Percentiles rank a stretch among this genome's conserved stretches.
These are phyloP conservation scores for Periophthalmus modestus DNA, from an alignment of 2,113 vertebrate species.

Conservation along the genomic window DNA sequence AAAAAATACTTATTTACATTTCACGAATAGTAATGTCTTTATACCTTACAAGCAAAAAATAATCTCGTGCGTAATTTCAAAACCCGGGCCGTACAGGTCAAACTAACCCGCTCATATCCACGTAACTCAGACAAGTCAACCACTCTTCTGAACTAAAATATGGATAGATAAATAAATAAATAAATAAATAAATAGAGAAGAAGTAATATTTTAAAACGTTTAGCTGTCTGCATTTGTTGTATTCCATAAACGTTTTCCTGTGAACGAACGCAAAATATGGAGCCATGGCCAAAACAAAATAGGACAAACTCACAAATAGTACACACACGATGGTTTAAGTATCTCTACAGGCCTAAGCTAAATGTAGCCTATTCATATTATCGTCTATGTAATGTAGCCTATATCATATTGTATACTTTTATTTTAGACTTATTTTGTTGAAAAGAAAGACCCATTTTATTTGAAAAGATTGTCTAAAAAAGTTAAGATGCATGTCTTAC, in stretches of 20 bases:
- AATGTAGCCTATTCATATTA: too few relatives aligned
- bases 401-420: too few relatives aligned
- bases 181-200: too few relatives aligned
- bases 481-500: slow-evolving; percentile 33
- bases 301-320: neutral
- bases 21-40: too few relatives aligned
- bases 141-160: neutral
- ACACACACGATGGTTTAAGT: neutral
- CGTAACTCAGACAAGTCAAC: neutral
- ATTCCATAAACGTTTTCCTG: too few relatives aligned
- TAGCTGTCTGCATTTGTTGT: too few relatives aligned
- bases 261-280: neutral
- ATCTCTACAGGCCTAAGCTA: too few relatives aligned
- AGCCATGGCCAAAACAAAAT: neutral
- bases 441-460: neutral
- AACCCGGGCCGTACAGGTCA: neutral
- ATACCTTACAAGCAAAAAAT: neutral
- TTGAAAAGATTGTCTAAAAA: neutral
- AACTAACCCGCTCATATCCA: neutral
- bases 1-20: neutral
- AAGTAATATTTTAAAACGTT: too few relatives aligned
- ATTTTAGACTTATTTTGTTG: too few relatives aligned
- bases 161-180: too few relatives aligned
- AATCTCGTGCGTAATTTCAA: neutral
- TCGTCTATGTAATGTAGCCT: too few relatives aligned